phyloP scores from a whole-genome alignment of 1,140 invertebrate species.

The Ips nitidus region DNA sequence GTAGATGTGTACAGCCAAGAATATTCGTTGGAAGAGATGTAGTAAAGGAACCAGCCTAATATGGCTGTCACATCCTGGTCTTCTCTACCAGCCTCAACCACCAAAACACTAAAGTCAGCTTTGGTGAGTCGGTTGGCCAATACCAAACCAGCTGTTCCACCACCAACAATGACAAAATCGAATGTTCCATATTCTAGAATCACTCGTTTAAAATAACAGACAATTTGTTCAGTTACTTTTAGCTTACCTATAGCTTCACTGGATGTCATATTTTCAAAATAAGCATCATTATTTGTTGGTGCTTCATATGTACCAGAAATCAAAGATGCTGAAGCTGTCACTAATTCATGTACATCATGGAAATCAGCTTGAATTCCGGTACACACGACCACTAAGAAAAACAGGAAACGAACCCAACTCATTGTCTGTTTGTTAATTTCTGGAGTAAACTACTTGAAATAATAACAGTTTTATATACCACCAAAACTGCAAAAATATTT shows the following conservation, averaged over 20 bases:
- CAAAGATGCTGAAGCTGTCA: too few relatives aligned
- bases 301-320: too few relatives aligned
- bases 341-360: too few relatives aligned
- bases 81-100: conserved; percentile 46
- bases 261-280: neutral
- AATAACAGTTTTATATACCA: too few relatives aligned
- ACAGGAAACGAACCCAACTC: too few relatives aligned
- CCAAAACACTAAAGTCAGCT: conserved; percentile 35
- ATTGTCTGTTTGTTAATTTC: too few relatives aligned
- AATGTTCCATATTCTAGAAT: conserved; percentile 30
- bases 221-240: neutral
- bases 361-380: too few relatives aligned
- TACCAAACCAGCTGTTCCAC: conserved; percentile 40
- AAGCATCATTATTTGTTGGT: neutral
- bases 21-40: conserved; percentile 27
- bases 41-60: conserved; percentile 21
- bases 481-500: too few relatives aligned
- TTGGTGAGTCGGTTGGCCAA: conserved; percentile 40
- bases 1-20: conserved; percentile 73
- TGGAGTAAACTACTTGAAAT: too few relatives aligned
- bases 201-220: neutral
- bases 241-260: neutral
- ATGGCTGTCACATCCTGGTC: conserved; percentile 41
- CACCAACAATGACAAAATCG: conserved; percentile 45
- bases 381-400: too few relatives aligned